These are phyloP conservation scores for Oncorhynchus gorbuscha DNA, from an alignment of 2,113 vertebrate genomes.

Conservation along the genomic window DNA sequence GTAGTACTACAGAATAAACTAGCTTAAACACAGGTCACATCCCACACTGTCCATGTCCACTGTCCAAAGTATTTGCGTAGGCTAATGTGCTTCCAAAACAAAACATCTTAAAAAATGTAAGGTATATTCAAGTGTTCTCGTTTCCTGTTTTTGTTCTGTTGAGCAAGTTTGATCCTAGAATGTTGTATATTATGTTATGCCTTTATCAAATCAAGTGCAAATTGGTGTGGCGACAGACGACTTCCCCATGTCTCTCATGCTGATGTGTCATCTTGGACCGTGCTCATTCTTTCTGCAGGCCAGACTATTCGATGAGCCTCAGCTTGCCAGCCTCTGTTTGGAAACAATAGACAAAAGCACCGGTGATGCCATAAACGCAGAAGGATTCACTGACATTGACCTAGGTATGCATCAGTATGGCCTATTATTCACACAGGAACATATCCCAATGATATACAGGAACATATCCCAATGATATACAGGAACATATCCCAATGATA, in stretches of 20 bases:
- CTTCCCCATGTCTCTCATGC: not conserved
- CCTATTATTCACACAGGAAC: not conserved
- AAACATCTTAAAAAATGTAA: no score
- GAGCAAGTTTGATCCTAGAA: no score
- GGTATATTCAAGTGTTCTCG: no score
- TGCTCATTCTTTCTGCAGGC: conserved; percentile 70
- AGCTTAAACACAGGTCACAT: no score
- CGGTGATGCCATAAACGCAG: conserved; percentile 87
- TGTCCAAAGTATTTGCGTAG: no score
- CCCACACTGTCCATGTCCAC: no score
- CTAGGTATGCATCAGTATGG: conserved; percentile 74
- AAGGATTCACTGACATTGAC: conserved; percentile 92
- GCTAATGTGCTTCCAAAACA: no score
- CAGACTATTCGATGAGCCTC: conserved; percentile 91
- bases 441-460: not conserved
- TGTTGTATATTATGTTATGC: not conserved
- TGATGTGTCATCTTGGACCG: not conserved
- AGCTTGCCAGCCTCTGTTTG: conserved; percentile 89
- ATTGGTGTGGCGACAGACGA: not conserved
- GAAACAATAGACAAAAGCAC: conserved; percentile 95
- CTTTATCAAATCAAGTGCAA: not conserved
- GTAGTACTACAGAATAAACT: no score
- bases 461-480: no score
- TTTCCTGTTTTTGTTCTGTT: no score
- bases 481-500: no score